A percentile compares a stretch with the other conserved stretches of the same genome.
These are phyloP conservation scores for Trichogramma evanescens DNA, from an alignment of 2,888 invertebrate genomes.

Conservation along the genomic window DNA sequence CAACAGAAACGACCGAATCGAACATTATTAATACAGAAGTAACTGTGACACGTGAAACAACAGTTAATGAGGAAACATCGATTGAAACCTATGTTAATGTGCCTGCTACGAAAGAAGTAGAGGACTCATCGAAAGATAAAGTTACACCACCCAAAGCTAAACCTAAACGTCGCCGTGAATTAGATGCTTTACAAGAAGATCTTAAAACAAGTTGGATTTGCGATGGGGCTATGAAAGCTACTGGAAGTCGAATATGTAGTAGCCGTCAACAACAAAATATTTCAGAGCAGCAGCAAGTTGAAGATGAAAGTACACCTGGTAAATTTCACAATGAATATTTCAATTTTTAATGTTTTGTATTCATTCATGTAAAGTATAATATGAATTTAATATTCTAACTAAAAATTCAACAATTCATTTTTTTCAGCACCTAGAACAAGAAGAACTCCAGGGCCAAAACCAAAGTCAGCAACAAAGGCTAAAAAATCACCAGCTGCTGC, in stretches of 20 bases:
- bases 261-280: constrained; percentile 44
- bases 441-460: constrained; percentile 10
- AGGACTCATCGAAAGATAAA: too few species aligned
- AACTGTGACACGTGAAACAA: background rate
- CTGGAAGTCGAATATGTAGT: constrained; percentile 61
- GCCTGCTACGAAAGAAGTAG: background rate
- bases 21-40: too few species aligned
- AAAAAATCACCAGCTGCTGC: constrained; percentile 18
- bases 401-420: background rate
- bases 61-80: background rate
- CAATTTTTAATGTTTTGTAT: background rate
- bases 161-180: constrained; percentile 48
- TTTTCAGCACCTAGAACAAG: constrained; percentile 1
- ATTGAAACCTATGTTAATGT: background rate
- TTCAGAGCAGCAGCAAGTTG: constrained; percentile 40
- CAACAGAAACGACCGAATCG: too few species aligned
- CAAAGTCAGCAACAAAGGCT: constrained; percentile 15
- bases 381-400: too few species aligned
- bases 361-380: too few species aligned
- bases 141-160: constrained; percentile 23
- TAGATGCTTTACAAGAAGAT: constrained; percentile 62
- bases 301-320: constrained; percentile 18
- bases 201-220: constrained; percentile 65
- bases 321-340: constrained; percentile 14
- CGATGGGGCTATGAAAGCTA: constrained; percentile 57